Conservation (phyloP, 2,113 vertebrate species). For the Thunnus thynnus region DNA sequence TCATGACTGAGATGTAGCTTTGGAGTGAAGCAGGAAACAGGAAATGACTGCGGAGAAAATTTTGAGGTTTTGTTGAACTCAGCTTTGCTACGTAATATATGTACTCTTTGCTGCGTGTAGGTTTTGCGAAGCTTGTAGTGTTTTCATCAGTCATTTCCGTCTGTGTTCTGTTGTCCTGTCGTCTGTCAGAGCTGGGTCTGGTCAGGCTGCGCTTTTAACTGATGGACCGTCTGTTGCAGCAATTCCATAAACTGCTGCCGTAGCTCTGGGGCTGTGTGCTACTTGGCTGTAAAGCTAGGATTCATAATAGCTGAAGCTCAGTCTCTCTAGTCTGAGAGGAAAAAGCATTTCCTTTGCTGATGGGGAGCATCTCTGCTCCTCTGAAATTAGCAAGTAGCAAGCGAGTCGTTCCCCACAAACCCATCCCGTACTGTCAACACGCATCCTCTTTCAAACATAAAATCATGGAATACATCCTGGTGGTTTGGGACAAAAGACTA, state of each 20-base stretch:
- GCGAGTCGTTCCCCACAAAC: constrained; percentile 29
- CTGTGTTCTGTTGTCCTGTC: constrained; percentile 30
- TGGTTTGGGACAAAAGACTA: constrained; percentile 35
- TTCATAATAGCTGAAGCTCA: constrained; percentile 54
- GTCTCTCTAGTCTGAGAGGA: constrained; percentile 44
- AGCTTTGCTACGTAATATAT: background rate
- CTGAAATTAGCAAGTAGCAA: constrained; percentile 66
- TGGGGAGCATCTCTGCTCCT: constrained; percentile 57
- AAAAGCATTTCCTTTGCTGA: constrained; percentile 60
- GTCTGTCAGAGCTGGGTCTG: background rate
- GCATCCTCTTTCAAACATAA: constrained; percentile 39
- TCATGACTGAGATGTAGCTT: constrained; percentile 36
- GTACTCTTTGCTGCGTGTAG: background rate
- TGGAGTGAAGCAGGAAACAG: constrained; percentile 68
- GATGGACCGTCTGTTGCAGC: constrained; percentile 7
- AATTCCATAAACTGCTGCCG: constrained; percentile 51
- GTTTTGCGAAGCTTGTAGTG: background rate
- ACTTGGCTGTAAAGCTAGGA: constrained; percentile 41
- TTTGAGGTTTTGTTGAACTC: constrained; percentile 62
- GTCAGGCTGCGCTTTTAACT: constrained; percentile 15
- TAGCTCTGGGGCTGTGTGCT: constrained; percentile 26
- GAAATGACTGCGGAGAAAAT: constrained; percentile 72
- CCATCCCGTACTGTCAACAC: constrained; percentile 34
- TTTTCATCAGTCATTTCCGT: constrained; percentile 16
- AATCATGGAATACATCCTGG: constrained; percentile 14